Conservation (phyloP, 2,797 vertebrate genomes). For the Eospalax fontanierii region DNA sequence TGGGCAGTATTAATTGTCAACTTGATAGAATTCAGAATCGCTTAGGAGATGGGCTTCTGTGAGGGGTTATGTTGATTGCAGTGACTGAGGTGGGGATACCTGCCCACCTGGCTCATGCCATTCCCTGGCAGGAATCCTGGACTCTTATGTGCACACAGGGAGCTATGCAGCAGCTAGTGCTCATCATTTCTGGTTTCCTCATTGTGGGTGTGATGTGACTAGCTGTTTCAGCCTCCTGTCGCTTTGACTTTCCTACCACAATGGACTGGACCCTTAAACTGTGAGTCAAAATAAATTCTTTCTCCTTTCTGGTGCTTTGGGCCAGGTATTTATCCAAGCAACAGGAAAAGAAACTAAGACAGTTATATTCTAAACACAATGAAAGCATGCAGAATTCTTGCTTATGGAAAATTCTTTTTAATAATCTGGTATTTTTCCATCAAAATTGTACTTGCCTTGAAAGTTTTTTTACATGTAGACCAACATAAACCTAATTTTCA, state of each 20-base stretch:
- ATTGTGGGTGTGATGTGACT: background rate
- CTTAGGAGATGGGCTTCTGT: too few species aligned
- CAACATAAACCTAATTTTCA: background rate
- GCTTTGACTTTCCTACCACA: background rate
- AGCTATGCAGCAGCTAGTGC: background rate
- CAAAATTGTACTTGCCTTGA: background rate
- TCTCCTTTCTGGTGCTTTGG: background rate
- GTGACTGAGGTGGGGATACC: background rate
- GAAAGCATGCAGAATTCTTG: background rate
- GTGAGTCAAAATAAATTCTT: background rate
- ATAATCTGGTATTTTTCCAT: background rate
- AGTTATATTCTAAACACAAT: background rate
- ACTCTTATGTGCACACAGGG: background rate
- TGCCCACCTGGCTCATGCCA: background rate
- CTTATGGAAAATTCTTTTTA: background rate
- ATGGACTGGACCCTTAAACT: background rate
- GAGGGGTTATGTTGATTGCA: background rate
- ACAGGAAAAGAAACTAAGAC: background rate
- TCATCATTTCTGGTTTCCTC: background rate
- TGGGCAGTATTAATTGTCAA: background rate
- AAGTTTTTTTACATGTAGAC: background rate
- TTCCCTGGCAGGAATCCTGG: background rate
- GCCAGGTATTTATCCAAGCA: background rate
- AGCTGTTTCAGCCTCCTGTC: background rate
- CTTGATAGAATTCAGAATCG: background rate